Conservation (phyloP, 2,113 vertebrate genomes). For the Bos taurus region DNA sequence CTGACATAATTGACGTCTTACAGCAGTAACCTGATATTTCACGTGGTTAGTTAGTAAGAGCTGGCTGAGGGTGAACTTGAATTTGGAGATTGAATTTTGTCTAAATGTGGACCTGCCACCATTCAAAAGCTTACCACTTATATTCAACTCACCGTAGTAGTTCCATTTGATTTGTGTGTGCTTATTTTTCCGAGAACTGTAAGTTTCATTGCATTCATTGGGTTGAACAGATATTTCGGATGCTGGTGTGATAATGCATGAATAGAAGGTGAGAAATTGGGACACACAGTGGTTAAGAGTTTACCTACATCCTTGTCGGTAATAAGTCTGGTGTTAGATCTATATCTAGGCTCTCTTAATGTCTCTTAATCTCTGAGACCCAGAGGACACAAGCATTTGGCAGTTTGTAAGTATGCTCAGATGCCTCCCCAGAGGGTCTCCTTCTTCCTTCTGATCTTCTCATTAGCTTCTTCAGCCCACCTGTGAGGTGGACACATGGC, state of each 20-base stretch:
- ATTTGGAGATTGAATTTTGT: neutral
- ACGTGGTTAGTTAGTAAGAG: neutral
- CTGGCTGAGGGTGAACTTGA: neutral
- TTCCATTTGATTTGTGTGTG: neutral
- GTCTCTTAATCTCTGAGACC: neutral
- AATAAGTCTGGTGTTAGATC: neutral
- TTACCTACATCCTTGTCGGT: neutral
- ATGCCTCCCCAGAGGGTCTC: neutral
- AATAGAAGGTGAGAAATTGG: neutral
- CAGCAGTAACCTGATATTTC: neutral
- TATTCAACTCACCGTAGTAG: neutral
- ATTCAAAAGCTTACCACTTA: neutral
- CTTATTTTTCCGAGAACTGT: neutral
- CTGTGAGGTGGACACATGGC: neutral
- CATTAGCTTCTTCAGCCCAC: neutral
- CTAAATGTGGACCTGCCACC: neutral
- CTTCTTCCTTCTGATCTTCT: neutral
- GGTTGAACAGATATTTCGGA: neutral
- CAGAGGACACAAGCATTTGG: neutral
- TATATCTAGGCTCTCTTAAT: fast-evolving
- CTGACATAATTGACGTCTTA: neutral
- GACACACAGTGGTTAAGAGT: neutral
- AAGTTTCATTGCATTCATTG: fast-evolving
- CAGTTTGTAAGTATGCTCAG: neutral
- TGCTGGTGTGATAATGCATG: neutral